phyloP scores from a whole-genome alignment of 1,140 invertebrate species.

The Eueides isabella region DNA sequence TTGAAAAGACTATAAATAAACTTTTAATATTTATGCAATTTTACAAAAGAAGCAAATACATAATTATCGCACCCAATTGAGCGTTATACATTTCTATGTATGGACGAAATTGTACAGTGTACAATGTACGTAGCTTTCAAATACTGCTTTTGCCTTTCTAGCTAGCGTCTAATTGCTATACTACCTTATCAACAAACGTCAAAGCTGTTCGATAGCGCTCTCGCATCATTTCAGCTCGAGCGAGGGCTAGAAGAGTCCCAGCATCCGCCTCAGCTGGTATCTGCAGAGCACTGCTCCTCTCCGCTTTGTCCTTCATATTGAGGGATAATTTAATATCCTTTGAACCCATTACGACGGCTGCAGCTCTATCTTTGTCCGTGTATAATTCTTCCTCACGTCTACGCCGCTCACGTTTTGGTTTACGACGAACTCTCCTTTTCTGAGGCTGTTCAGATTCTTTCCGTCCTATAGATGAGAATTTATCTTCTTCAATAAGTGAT shows the following conservation, averaged over 20 bases:
- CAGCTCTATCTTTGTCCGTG: constrained; percentile 94
- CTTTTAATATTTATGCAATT: too few species aligned
- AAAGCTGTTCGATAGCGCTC: constrained; percentile 88
- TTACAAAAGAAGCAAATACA: too few species aligned
- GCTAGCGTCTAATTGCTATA: not conserved
- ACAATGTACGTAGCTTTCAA: too few species aligned
- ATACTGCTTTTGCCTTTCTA: too few species aligned
- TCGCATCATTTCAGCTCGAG: constrained; percentile 87
- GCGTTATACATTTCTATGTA: too few species aligned
- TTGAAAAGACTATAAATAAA: too few species aligned
- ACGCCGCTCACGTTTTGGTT: constrained; percentile 82
- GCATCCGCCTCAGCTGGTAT: constrained; percentile 91
- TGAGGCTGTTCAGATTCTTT: constrained; percentile 70
- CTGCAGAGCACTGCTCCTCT: constrained; percentile 87
- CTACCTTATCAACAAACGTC: constrained; percentile 91
- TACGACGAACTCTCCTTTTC: constrained; percentile 62
- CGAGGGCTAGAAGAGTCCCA: constrained; percentile 87
- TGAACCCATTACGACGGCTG: constrained; percentile 92
- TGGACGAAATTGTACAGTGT: too few species aligned
- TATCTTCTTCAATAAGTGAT: constrained; percentile 54
- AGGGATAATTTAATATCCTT: constrained; percentile 93
- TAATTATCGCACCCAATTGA: too few species aligned
- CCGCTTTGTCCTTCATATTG: constrained; percentile 90
- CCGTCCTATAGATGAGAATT: constrained; percentile 49
- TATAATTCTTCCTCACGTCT: constrained; percentile 90